Evolutionary conservation across 1,140 invertebrate species (phyloP).

Genomic region (Choristoneura fumiferana): DNA sequence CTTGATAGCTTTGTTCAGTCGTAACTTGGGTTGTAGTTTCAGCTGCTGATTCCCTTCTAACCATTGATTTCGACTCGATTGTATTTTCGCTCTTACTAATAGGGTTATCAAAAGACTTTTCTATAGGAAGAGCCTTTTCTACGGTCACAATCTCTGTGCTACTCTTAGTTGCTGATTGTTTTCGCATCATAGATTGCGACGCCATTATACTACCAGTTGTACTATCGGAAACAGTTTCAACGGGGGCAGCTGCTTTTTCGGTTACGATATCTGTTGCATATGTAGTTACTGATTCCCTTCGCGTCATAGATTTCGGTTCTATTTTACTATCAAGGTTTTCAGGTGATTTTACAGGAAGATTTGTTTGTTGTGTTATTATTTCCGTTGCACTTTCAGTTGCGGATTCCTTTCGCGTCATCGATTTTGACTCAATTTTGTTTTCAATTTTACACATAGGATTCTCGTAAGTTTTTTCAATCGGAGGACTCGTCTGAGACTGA

Average conservation of each 20-base stretch:
- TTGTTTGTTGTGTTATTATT: not conserved
- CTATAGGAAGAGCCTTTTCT: conserved; percentile 43
- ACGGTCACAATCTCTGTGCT: conserved; percentile 20
- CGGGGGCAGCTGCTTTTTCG: conserved; percentile 20
- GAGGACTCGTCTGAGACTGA: conserved; percentile 52
- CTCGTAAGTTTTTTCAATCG: conserved; percentile 41
- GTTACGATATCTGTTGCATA: no score
- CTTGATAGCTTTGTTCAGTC: conserved; percentile 9
- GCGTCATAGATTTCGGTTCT: conserved; percentile 22
- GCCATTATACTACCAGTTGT: conserved; percentile 22
- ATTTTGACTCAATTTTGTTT: conserved; percentile 25
- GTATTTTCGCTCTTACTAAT: conserved; percentile 24
- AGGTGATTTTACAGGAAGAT: no score
- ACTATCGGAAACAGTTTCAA: conserved; percentile 40
- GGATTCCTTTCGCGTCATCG: conserved; percentile 16
- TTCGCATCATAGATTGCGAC: conserved; percentile 22
- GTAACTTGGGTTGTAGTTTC: conserved; percentile 15
- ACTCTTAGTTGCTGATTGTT: conserved; percentile 15
- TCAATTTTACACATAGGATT: conserved; percentile 30
- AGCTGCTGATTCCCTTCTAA: conserved; percentile 17
- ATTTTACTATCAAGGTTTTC: conserved; percentile 16
- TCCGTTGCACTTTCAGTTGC: conserved; percentile 18
- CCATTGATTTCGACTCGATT: conserved; percentile 23
- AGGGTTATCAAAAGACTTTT: conserved; percentile 40
- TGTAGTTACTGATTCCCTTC: conserved; percentile 15